Conservation (phyloP, 2,113 vertebrate genomes). For the Isichthys henryi region DNA sequence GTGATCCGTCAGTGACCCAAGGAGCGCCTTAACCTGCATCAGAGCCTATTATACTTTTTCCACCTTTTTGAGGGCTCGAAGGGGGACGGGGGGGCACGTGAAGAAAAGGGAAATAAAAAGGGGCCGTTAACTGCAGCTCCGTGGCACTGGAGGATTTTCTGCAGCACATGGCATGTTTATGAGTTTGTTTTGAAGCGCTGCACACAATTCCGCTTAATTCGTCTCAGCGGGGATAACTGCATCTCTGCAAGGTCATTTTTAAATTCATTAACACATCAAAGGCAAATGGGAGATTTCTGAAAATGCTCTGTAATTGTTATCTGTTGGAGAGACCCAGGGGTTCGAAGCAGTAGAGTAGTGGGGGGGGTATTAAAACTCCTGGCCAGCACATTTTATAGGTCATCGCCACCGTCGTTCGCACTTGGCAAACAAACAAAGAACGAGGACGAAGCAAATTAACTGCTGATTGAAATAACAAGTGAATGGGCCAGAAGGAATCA, state of each 20-base stretch:
- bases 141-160: constrained; percentile 33
- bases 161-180: constrained; percentile 54
- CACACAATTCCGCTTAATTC: constrained; percentile 38
- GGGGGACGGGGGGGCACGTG: not conserved
- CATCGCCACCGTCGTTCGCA: not conserved
- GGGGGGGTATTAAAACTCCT: not conserved
- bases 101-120: not conserved
- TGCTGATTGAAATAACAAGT: constrained; percentile 7
- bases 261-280: constrained; percentile 55
- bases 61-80: not conserved
- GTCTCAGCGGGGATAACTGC: constrained; percentile 49
- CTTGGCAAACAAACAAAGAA: not conserved
- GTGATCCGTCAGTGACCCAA: constrained; percentile 16
- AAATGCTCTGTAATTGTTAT: constrained; percentile 39
- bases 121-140: constrained; percentile 36
- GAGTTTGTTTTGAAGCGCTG: constrained; percentile 59
- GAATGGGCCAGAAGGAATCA: not conserved
- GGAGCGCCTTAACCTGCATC: not conserved
- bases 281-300: constrained; percentile 24
- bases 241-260: constrained; percentile 45
- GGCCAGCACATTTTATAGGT: constrained; percentile 23
- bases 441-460: not conserved
- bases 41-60: constrained; percentile 9
- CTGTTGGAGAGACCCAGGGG: constrained; percentile 23
- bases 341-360: not conserved